phyloP scores from a whole-genome alignment of 2,797 vertebrate species.

The Numenius phaeopus region DNA sequence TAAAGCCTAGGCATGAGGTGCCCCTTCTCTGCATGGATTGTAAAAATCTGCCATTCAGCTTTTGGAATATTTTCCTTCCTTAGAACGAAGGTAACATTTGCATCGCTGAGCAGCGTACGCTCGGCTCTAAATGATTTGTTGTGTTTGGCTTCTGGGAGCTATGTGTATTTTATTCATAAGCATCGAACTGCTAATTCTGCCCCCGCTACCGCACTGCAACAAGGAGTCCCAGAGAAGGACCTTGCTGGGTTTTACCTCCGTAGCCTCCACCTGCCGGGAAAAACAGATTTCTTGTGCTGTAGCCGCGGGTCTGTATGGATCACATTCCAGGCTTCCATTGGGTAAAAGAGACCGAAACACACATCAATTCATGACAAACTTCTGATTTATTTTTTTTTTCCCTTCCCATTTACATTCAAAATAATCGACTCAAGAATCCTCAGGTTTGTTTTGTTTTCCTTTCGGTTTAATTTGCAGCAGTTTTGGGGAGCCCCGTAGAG shows the following conservation, averaged over 20 bases:
- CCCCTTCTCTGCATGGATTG: not conserved
- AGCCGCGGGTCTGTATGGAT: no score
- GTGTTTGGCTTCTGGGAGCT: constrained; percentile 40
- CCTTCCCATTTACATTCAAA: not conserved
- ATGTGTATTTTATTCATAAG: constrained; percentile 36
- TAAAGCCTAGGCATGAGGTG: not conserved
- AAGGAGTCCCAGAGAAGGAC: not conserved
- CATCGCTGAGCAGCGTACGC: not conserved
- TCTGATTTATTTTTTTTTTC: not conserved
- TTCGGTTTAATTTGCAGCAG: not conserved
- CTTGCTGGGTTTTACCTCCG: not conserved
- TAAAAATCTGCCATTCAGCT: constrained; percentile 11
- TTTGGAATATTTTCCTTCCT: constrained; percentile 45
- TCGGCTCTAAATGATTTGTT: not conserved
- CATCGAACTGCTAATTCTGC: not conserved
- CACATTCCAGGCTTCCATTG: not conserved
- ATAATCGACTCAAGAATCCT: not conserved
- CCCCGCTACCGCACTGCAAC: not conserved
- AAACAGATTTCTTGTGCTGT: not conserved
- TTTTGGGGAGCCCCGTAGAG: not conserved
- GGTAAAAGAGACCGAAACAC: not conserved
- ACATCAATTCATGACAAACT: not conserved
- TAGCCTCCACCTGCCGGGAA: not conserved
- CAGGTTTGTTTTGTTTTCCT: not conserved
- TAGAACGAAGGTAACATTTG: constrained; percentile 9